Evolutionary conservation across 2,113 vertebrate species (phyloP).

Genomic region (Pantherophis guttatus): DNA sequence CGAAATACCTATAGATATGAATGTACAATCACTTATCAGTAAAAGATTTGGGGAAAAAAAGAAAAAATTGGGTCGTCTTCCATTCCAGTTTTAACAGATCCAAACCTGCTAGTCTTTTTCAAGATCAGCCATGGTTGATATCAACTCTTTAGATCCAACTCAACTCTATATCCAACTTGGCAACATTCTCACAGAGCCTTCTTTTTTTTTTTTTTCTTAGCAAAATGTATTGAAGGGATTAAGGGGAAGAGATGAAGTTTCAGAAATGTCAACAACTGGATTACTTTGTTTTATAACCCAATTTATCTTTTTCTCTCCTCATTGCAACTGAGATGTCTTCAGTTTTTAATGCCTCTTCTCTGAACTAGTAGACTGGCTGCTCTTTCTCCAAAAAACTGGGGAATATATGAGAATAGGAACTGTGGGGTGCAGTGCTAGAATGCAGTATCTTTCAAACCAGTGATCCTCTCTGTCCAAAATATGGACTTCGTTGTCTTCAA

Average conservation of each 20-base stretch:
- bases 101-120: not conserved
- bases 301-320: not conserved
- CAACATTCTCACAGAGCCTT: not conserved
- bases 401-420: not conserved
- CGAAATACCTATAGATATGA: not conserved
- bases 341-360: not conserved
- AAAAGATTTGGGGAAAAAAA: not conserved
- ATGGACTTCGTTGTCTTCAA: no score
- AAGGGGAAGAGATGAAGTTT: not conserved
- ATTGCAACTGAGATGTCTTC: not conserved
- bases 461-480: no score
- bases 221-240: not conserved
- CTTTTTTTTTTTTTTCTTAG: not conserved
- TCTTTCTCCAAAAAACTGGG: not conserved
- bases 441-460: no score
- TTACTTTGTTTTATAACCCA: not conserved
- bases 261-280: not conserved
- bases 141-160: not conserved
- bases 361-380: not conserved
- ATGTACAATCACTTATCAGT: not conserved
- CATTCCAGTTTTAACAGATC: not conserved
- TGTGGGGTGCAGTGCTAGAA: no score
- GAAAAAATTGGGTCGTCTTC: not conserved
- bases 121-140: not conserved
- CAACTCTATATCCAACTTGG: not conserved